Evolutionary conservation across 2,797 vertebrate genomes (phyloP).

Genomic region (Tapera naevia): DNA sequence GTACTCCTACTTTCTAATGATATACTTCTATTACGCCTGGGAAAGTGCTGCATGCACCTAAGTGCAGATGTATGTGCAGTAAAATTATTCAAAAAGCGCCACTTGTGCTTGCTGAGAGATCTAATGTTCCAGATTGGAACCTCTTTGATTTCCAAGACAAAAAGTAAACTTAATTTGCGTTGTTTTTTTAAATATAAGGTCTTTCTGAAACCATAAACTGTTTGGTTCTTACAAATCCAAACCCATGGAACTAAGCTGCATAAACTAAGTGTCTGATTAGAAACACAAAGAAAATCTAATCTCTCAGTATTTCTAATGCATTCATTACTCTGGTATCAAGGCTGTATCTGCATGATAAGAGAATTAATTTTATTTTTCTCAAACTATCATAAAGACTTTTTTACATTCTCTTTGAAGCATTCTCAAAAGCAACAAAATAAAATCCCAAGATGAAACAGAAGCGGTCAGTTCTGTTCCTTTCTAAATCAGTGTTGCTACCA

Average conservation of each 20-base stretch:
- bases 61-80: background rate
- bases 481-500: background rate
- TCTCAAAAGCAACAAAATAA: background rate
- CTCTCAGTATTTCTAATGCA: background rate
- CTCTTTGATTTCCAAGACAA: background rate
- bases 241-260: background rate
- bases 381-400: background rate
- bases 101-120: background rate
- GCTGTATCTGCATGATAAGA: background rate
- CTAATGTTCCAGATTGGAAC: background rate
- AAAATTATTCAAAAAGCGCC: background rate
- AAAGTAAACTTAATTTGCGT: background rate
- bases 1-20: background rate
- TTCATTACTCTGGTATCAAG: background rate
- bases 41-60: background rate
- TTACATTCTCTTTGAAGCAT: background rate
- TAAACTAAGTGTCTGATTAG: background rate
- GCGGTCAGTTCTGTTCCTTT: background rate
- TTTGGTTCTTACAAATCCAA: background rate
- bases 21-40: background rate
- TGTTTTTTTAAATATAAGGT: background rate
- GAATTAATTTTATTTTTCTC: slow-evolving; percentile 4
- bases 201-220: background rate
- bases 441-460: background rate
- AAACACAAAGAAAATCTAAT: background rate